A percentile compares a stretch with the other conserved stretches of the same genome.
Conservation (phyloP, 2,113 vertebrate species). For the Otolemur garnettii region DNA sequence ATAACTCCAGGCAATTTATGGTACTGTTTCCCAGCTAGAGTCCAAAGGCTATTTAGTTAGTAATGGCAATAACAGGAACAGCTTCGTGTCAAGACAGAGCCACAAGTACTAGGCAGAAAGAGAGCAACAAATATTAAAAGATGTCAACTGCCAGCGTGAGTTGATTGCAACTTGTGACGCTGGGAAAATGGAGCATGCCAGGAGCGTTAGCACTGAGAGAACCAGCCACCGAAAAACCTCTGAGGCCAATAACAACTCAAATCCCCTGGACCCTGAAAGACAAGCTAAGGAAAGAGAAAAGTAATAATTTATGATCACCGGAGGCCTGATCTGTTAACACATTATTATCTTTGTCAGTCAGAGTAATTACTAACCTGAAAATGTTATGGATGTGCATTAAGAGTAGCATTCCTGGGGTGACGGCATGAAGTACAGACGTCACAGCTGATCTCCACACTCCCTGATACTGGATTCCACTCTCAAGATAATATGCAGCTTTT, state of each 20-base stretch:
- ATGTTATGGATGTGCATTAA: neutral
- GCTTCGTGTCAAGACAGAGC: conserved; percentile 64
- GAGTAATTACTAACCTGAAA: conserved; percentile 56
- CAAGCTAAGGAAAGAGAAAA: neutral
- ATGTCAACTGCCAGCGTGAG: conserved; percentile 25
- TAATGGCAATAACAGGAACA: conserved; percentile 59
- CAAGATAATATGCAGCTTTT: neutral
- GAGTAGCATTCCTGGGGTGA: conserved; percentile 28
- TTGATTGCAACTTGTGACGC: conserved; percentile 38
- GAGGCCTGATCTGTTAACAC: conserved; percentile 53
- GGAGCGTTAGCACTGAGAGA: neutral
- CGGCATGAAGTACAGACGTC: neutral
- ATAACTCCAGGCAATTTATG: conserved; percentile 62
- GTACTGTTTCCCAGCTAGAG: conserved; percentile 62
- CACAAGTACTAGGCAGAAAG: conserved; percentile 68
- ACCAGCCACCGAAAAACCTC: neutral
- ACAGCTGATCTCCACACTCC: neutral
- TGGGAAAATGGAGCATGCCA: neutral
- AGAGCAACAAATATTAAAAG: conserved; percentile 69
- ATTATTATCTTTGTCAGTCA: conserved; percentile 57
- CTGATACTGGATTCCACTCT: neutral
- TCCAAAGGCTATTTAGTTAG: conserved; percentile 71
- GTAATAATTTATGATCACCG: conserved; percentile 43
- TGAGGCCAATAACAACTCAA: neutral
- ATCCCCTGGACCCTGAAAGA: neutral